Evolutionary conservation across 2,113 vertebrate genomes (phyloP).

Genomic region (Seriola quinqueradiata): DNA sequence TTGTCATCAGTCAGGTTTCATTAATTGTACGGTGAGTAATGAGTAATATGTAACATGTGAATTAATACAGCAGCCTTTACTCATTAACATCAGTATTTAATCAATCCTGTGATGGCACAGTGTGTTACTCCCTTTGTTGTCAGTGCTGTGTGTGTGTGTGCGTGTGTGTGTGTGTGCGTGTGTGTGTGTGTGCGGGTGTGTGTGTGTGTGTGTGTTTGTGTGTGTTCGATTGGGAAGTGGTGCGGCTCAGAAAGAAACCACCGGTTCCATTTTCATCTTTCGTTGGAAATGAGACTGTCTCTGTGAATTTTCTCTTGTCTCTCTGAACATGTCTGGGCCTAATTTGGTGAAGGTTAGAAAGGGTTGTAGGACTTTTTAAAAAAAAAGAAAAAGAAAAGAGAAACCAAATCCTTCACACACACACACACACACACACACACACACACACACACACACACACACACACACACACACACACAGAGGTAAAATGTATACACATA

Average conservation of each 20-base stretch:
- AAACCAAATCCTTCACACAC: too few species aligned
- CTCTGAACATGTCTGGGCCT: not conserved
- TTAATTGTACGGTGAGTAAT: conserved; percentile 8
- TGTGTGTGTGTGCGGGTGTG: not conserved
- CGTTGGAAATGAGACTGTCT: not conserved
- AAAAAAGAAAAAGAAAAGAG: not conserved
- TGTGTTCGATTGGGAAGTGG: not conserved
- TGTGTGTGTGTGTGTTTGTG: not conserved
- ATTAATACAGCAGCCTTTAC: conserved; percentile 28
- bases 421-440: not conserved
- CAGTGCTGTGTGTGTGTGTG: not conserved
- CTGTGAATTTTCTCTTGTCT: not conserved
- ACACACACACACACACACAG: not conserved
- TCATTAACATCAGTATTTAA: conserved; percentile 32
- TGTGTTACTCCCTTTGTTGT: conserved; percentile 1
- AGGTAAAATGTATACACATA: not conserved
- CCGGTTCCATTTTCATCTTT: not conserved
- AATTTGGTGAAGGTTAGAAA: not conserved
- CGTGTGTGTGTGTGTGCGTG: not conserved
- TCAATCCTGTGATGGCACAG: not conserved
- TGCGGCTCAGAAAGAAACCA: not conserved
- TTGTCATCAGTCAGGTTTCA: conserved; percentile 21
- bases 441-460: not conserved
- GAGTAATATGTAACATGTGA: not conserved
- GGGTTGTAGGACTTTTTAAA: conserved; percentile 13